These are phyloP conservation scores for Apamea epomidion DNA, from an alignment of 2,888 invertebrate species.

Conservation along the genomic window DNA sequence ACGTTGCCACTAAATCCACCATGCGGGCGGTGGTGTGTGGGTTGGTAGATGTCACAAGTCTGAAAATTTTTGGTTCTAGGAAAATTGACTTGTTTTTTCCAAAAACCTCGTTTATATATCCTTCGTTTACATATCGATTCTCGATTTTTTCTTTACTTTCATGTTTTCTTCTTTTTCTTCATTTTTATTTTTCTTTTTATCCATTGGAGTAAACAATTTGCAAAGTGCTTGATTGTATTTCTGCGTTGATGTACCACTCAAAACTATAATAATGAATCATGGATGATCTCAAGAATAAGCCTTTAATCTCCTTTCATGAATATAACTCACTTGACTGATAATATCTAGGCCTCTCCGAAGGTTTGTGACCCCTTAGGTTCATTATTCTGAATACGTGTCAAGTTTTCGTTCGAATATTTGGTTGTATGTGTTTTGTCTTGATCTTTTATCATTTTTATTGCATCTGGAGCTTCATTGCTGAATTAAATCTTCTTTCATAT, in stretches of 20 bases:
- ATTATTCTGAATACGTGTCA: conserved; percentile 16
- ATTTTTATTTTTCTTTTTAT: background rate
- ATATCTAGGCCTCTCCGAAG: conserved; percentile 56
- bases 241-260: conserved; percentile 38
- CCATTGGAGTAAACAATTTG: background rate
- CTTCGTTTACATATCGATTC: background rate
- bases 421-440: conserved; percentile 10
- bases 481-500: background rate
- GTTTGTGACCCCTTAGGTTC: conserved; percentile 58
- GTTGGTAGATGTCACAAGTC: background rate
- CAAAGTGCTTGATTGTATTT: conserved; percentile 23
- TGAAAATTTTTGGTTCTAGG: background rate
- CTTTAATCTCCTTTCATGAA: conserved; percentile 59
- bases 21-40: no score
- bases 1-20: no score
- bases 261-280: conserved; percentile 53
- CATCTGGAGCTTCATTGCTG: background rate
- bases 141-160: background rate
- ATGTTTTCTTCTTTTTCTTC: no score
- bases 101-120: background rate
- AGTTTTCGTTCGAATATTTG: conserved; percentile 25
- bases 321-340: conserved; percentile 58
- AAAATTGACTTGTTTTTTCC: no score
- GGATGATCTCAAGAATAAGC: conserved; percentile 61
- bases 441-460: background rate